Evolutionary conservation across 1,140 invertebrate species (phyloP), one percentile per base, ranked within the genome.

Genomic region (Hermatobates lingyangjiaoensis): DNA sequence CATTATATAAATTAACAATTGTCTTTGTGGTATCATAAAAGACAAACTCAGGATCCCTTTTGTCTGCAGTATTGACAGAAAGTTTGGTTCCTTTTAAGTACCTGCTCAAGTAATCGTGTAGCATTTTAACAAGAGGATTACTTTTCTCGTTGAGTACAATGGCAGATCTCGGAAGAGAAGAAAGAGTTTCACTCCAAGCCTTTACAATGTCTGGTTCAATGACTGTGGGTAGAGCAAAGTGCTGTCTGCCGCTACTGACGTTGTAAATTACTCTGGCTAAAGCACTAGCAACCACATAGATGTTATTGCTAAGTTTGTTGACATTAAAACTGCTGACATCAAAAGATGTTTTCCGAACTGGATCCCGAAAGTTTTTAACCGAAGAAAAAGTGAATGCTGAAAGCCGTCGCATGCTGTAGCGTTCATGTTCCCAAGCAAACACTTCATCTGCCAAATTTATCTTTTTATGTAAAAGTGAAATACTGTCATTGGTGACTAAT

Each of bases 371-470:
- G 56, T 67, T 75, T 63, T 81, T 78, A 2, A 87, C 64, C 40
- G 75, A 74, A n/a, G 91, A 94, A 4, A 97, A 57, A 10, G 92
- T 97, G 59, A 95, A 83, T 0, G 90, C 90, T 24, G 89, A 81
- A 53, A 96, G 73, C 54, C 90, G 73, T 53, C 86, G 76, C 58
- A 97, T 90, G 63, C 88, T 93, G 65, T 87, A 98, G 59, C 91
- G 71, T 66, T 98, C 94, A 62, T 99, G 95, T 64, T 98, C 93
- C 94, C 94, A 98, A 0, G 88, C 84, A 27, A 97, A 65, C 50
- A 80, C 73, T 51, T 91, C 87, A 48, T 96, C 89, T 1, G 88
- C 89, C n/a, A 97, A 68, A 71, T 96, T 95, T 56, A 98, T 97
- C 71, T 97, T 98, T 66, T 96, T 96, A 61, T 96, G 92, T 14